Conservation (phyloP, 2,888 invertebrate genomes). For the Endotricha flammealis region DNA sequence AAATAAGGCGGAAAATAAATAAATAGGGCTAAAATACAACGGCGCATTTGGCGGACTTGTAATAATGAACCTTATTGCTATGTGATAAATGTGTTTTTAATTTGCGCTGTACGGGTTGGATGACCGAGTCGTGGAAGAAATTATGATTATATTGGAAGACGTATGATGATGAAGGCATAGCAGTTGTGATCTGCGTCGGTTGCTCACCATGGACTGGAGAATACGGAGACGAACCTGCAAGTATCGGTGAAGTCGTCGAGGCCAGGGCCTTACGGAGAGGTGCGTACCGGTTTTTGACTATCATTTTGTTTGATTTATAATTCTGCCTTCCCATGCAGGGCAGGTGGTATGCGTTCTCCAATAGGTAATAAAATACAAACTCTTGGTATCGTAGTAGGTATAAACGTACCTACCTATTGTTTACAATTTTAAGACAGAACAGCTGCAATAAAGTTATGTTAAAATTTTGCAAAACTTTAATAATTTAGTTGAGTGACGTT, state of each 20-base stretch:
- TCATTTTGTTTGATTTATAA: constrained; percentile 74
- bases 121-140: constrained; percentile 49
- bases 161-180: constrained; percentile 43
- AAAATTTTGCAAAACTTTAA: too few species aligned
- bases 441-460: too few species aligned
- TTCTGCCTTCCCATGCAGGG: constrained; percentile 37
- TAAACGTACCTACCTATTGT: too few species aligned
- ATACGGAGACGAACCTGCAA: constrained; percentile 50
- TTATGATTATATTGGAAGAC: constrained; percentile 43
- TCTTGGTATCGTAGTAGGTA: too few species aligned
- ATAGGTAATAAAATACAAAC: too few species aligned
- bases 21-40: constrained; percentile 67
- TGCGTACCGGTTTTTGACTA: constrained; percentile 76
- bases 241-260: constrained; percentile 64
- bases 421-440: too few species aligned
- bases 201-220: constrained; percentile 61
- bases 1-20: constrained; percentile 73
- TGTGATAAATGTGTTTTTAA: constrained; percentile 42
- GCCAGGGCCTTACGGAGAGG: constrained; percentile 70
- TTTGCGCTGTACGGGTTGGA: constrained; percentile 27
- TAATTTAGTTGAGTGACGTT: too few species aligned
- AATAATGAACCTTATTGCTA: constrained; percentile 49
- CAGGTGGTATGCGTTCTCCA: constrained; percentile 43
- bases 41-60: constrained; percentile 34
- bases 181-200: constrained; percentile 31